These are phyloP conservation scores for Cyphomyrus discorhynchus DNA, from an alignment of 2,113 vertebrate species.

Conservation along the genomic window DNA sequence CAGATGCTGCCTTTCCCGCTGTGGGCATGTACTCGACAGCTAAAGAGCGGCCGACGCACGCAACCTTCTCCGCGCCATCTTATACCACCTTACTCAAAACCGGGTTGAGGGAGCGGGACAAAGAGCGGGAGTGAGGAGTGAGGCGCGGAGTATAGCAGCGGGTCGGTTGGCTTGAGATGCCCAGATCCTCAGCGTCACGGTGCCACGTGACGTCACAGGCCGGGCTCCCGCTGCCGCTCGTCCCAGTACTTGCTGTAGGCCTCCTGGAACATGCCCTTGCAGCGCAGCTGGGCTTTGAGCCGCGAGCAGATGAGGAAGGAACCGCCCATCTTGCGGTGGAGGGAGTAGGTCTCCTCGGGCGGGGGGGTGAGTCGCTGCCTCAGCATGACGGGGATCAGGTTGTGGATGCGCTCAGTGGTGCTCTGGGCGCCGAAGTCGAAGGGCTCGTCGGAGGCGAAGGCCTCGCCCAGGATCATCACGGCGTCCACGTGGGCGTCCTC, in stretches of 20 bases:
- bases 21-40: background rate
- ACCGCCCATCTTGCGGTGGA: slow-evolving; percentile 76
- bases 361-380: slow-evolving; percentile 66
- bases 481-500: slow-evolving; percentile 51
- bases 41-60: background rate
- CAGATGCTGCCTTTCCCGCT: background rate
- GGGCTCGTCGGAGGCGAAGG: slow-evolving; percentile 40
- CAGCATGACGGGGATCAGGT: slow-evolving; percentile 57
- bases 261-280: slow-evolving; percentile 71
- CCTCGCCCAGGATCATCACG: slow-evolving; percentile 53
- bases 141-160: background rate
- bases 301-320: slow-evolving; percentile 78
- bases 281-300: slow-evolving; percentile 67
- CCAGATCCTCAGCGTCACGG: background rate
- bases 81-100: background rate
- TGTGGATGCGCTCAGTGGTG: slow-evolving; percentile 52
- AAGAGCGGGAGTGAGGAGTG: background rate
- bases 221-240: background rate
- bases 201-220: background rate
- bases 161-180: background rate
- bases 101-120: background rate
- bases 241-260: slow-evolving; percentile 64
- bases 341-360: slow-evolving; percentile 72
- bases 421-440: slow-evolving; percentile 57
- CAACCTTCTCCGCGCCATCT: background rate